phyloP scores from a whole-genome alignment of 2,797 vertebrate species.

The Trematomus bernacchii region DNA sequence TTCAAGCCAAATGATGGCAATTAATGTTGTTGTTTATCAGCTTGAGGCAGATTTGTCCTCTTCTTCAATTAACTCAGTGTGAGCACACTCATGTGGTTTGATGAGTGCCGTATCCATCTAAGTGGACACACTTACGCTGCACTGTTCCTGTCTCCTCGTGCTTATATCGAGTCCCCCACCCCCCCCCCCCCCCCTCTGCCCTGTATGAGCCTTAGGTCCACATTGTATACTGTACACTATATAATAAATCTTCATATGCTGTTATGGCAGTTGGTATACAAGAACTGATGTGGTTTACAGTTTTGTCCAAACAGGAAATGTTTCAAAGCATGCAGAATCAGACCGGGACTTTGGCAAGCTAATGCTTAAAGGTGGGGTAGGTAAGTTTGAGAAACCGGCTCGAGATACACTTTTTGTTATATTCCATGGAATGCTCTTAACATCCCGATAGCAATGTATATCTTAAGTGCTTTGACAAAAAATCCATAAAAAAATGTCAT shows the following conservation, averaged over 20 bases:
- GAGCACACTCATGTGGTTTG: slow-evolving; percentile 67
- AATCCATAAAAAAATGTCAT: too few species aligned
- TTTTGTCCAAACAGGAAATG: neutral
- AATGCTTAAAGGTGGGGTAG: too few species aligned
- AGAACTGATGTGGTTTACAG: neutral
- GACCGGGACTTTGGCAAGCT: neutral
- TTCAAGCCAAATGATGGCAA: slow-evolving; percentile 63
- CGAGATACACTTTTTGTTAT: too few species aligned
- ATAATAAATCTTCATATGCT: neutral
- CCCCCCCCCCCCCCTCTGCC: slow-evolving; percentile 9
- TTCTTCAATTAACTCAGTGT: slow-evolving; percentile 67
- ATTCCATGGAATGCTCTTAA: too few species aligned
- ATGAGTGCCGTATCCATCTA: slow-evolving; percentile 65
- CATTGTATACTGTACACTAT: neutral
- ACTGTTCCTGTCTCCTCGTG: slow-evolving; percentile 8
- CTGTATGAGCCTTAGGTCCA: slow-evolving; percentile 12
- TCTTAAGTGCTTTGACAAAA: too few species aligned
- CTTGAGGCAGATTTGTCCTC: slow-evolving; percentile 63
- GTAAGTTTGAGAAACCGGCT: too few species aligned
- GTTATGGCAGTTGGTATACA: neutral
- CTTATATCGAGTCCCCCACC: slow-evolving; percentile 6
- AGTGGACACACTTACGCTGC: slow-evolving; percentile 57
- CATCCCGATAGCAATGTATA: too few species aligned
- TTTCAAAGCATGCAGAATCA: neutral
- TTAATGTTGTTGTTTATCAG: slow-evolving; percentile 73